A percentile compares a stretch with the other conserved stretches of the same genome.
Conservation (phyloP, 2,797 vertebrate species). For the Muscicapa comitata region DNA sequence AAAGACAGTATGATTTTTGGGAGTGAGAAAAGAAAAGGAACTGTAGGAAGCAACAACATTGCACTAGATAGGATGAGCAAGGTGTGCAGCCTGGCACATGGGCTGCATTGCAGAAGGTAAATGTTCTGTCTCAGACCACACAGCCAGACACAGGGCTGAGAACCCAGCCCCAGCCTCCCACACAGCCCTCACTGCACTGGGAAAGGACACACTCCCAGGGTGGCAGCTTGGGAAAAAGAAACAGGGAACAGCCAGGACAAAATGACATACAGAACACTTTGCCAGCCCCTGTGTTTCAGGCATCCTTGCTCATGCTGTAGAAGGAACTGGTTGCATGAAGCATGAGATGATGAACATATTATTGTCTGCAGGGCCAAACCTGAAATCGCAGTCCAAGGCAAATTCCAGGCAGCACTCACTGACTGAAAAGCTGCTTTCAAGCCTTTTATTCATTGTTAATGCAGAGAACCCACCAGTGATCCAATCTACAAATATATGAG, state of each 20-base stretch:
- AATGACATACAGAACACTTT: not conserved
- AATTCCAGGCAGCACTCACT: not conserved
- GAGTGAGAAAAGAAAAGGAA: not conserved
- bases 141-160: not conserved
- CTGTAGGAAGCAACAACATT: not conserved
- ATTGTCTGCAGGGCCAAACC: not conserved
- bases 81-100: not conserved
- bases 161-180: not conserved
- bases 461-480: not conserved
- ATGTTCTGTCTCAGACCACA: not conserved
- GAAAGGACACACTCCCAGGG: not conserved
- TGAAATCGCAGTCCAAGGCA: not conserved
- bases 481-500: not conserved
- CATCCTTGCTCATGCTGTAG: not conserved
- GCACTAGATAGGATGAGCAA: not conserved
- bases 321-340: not conserved
- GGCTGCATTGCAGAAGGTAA: not conserved
- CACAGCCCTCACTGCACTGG: not conserved
- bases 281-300: not conserved
- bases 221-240: not conserved
- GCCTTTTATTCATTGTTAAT: not conserved
- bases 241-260: not conserved
- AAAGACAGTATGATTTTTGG: not conserved
- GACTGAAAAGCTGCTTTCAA: not conserved
- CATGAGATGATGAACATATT: not conserved